Percentiles rank a stretch among this genome's conserved stretches.
These are phyloP conservation scores for Sinocyclocheilus anophthalmus DNA, from an alignment of 2,113 vertebrate species.

Conservation along the genomic window DNA sequence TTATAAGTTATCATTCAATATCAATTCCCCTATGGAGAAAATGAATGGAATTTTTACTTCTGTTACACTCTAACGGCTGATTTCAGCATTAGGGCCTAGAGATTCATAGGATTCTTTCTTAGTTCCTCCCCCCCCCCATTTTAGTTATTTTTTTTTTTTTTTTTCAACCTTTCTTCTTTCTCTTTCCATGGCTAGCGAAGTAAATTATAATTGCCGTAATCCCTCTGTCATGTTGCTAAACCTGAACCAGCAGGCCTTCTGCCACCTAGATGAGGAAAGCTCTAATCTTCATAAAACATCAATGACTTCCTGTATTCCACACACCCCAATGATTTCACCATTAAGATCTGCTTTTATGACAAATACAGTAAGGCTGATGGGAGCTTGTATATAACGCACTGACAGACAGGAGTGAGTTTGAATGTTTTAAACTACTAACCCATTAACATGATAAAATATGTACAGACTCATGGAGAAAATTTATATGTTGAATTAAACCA, in stretches of 20 bases:
- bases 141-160: too few relatives aligned
- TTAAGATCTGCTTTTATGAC: slow-evolving; percentile 63
- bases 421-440: slow-evolving; percentile 8
- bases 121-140: too few relatives aligned
- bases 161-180: too few relatives aligned
- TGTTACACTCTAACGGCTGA: not conserved
- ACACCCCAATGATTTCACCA: slow-evolving; percentile 34
- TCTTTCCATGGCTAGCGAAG: slow-evolving; percentile 33
- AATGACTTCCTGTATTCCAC: slow-evolving; percentile 35
- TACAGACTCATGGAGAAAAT: not conserved
- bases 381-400: not conserved
- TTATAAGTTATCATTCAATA: not conserved
- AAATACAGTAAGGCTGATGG: slow-evolving; percentile 35
- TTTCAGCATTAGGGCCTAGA: slow-evolving; percentile 3
- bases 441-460: slow-evolving; percentile 20
- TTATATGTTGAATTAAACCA: not conserved
- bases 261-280: too few relatives aligned
- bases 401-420: slow-evolving; percentile 31
- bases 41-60: not conserved
- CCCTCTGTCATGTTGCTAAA: not conserved
- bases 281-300: slow-evolving; percentile 43
- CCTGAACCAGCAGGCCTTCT: too few relatives aligned
- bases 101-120: slow-evolving; percentile 2
- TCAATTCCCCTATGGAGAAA: not conserved
- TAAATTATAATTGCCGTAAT: not conserved